Base-by-base conservation (phyloP, 2,888 invertebrate species). In the Cataglyphis cursor region DNA sequence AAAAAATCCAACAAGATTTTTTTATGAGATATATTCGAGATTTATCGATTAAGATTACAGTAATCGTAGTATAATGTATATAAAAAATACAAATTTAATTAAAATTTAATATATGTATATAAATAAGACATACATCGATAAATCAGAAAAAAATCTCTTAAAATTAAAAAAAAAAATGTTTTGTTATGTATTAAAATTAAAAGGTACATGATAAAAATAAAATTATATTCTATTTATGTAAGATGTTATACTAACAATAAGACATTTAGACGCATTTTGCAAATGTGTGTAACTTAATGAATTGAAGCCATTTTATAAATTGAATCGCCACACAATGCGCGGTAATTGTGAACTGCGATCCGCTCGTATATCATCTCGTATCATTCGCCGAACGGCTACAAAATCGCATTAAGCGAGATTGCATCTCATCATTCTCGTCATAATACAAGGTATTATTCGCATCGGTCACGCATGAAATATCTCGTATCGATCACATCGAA, bases 321-420 rank as follows among this genome's bases (percentile, higher is more conserved):
- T 48, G 21, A 48, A 74, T 48, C n/a, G 21, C n/a, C 18, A 21
- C 21, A 74, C 48, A 62, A 74, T 74, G 21, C 31, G 15, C 31
- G 10, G 6, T 48, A 74, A 74, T 64, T 62, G 62, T 18, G 35
- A 64, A 64, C 35, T 48, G 48, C 10, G 21, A 74, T 74, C 18
- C 48, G 21, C 35, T 74, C 35, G 48, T 62, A 48, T 48, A 62
- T 74, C 62, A 35, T 28, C 28, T 28, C 28, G 28, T 28, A 28
- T 28, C 44, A 62, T 31, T 18, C 48, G 35, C 44, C 21, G 15
- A 15, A 4, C 21, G 74, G 35, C 62, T 74, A 74, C 15, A 62
- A 74, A 74, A 74, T 62, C 35, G 74, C 74, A 74, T 74, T 62
- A 74, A 21, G 35, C 74, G 48, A 64, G 74, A 62, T 44, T 62